Evolutionary conservation across 2,113 vertebrate species (phyloP), one percentile per base, ranked within the genome.

Genomic region (Steatornis caripensis): DNA sequence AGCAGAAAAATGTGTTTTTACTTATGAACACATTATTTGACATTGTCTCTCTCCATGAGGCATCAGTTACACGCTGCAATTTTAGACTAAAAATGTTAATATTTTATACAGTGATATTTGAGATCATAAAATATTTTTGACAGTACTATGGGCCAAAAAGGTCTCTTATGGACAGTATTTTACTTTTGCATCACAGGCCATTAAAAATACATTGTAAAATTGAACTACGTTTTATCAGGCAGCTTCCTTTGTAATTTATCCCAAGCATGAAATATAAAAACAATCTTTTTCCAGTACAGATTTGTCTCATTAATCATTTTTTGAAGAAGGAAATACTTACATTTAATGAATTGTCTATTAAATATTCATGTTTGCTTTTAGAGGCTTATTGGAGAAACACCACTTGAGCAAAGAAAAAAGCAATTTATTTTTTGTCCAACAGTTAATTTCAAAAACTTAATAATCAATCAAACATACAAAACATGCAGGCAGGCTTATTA

Each of bases 361-460:
- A 82, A 94, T 91, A 95, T 95, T 90, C 60, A 88, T 81, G 30
- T 51, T 84, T 94, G 17, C 46, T 80, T 91, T 95, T 76, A 84
- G 34, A 87, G 12, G 39, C 36, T 90, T 86, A 60, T 49, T 92
- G 86, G 29, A 70, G 77, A 94, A 96, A 69, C 27, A 45, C 41
- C 69, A 34, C 39, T 91, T 89, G 80, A 46, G 49, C 58, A 87
- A 90, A 87, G 71, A 81, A 95, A 87, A 92, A 77, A 24, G 43
- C 41, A 58, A 89, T 80, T 92, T 85, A 58, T 92, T 78, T 95
- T 84, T 88, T 87, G 70, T 39, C 60, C 62, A 93, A 55, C 37
- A 78, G 65, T 87, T 92, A 83, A 77, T 92, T 81, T 93, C 61
- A 70, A 55, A 85, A 94, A 78, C 39, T 84, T 41, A 65, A 89